phyloP scores from a whole-genome alignment of 2,797 vertebrate species.

The Lutjanus campechanus region DNA sequence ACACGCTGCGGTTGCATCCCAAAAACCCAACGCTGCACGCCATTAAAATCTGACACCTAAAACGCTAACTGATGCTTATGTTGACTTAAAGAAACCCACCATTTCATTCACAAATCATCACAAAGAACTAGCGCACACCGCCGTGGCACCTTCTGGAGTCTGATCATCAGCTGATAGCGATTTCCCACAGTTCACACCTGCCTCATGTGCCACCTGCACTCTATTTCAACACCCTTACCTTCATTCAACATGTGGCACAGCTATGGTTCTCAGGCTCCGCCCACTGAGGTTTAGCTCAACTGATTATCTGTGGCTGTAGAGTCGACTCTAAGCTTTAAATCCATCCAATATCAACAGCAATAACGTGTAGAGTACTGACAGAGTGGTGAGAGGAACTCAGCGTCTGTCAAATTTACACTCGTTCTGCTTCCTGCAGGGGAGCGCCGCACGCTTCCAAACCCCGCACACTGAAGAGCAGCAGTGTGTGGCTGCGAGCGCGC shows the following conservation, averaged over 20 bases:
- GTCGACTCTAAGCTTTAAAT: conserved; percentile 14
- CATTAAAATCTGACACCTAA: background rate
- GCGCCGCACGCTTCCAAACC: conserved; percentile 33
- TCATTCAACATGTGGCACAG: background rate
- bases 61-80: background rate
- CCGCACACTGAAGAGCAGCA: conserved; percentile 3
- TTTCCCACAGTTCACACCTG: background rate
- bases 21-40: background rate
- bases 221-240: background rate
- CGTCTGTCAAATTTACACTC: conserved; percentile 51
- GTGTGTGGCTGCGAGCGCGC: conserved; percentile 27
- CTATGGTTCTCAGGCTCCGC: background rate
- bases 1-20: background rate
- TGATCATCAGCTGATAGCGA: background rate
- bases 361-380: conserved; percentile 27
- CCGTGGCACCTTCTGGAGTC: background rate
- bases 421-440: conserved; percentile 36
- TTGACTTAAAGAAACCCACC: background rate
- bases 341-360: conserved; percentile 48
- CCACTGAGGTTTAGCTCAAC: background rate
- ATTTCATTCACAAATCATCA: background rate
- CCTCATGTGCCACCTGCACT: background rate
- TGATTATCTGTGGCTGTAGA: conserved; percentile 26
- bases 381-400: conserved; percentile 43
- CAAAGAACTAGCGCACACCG: background rate